These are phyloP conservation scores for Synergus gifuensis DNA, from an alignment of 2,888 invertebrate genomes.

Conservation along the genomic window DNA sequence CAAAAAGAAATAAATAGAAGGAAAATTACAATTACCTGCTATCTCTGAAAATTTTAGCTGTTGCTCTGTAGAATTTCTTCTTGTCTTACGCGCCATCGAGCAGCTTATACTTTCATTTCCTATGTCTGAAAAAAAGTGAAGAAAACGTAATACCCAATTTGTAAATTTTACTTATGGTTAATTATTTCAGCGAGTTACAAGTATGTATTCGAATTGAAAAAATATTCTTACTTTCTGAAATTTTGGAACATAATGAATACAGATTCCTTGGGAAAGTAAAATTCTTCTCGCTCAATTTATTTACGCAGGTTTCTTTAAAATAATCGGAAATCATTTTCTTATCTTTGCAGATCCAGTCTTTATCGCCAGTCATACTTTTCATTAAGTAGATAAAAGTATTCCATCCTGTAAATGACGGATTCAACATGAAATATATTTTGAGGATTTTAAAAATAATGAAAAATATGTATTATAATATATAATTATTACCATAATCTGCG, in stretches of 20 bases:
- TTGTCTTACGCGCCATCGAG: neutral
- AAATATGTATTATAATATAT: neutral
- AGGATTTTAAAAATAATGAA: neutral
- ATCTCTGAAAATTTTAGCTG: neutral
- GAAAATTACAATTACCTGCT: too few relatives aligned
- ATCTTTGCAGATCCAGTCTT: constrained; percentile 69
- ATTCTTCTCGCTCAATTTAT: neutral
- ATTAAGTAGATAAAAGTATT: constrained; percentile 66
- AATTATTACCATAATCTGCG: constrained; percentile 83
- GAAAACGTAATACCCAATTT: neutral
- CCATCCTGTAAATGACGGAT: constrained; percentile 65
- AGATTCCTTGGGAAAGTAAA: constrained; percentile 4
- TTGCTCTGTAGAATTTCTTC: neutral
- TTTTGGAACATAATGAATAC: neutral
- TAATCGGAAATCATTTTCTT: constrained; percentile 80
- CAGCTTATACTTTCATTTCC: neutral
- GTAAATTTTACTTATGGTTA: neutral
- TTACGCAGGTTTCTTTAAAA: constrained; percentile 83
- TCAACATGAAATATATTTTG: neutral
- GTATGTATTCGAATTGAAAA: neutral
- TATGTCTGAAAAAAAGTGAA: neutral
- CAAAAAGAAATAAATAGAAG: too few relatives aligned
- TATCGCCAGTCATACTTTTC: constrained; percentile 58
- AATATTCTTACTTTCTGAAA: constrained; percentile 15
- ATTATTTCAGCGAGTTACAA: neutral